Percentiles rank a stretch among this genome's conserved stretches.
phyloP scores from a whole-genome alignment of 2,888 invertebrate species.

The Erebia ligea region DNA sequence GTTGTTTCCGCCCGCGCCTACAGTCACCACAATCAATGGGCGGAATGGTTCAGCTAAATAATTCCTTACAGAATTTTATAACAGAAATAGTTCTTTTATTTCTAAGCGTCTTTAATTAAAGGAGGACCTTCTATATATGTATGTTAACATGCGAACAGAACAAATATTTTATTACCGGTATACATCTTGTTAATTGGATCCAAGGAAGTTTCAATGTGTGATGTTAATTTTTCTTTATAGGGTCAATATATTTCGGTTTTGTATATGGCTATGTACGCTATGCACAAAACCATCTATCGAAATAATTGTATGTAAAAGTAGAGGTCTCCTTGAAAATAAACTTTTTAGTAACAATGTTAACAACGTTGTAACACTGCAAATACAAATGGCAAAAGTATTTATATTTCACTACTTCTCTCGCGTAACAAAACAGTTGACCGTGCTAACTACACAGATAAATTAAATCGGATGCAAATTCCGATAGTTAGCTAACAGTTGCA shows the following conservation, averaged over 20 bases:
- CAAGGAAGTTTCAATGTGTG: no score
- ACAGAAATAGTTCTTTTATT: neutral
- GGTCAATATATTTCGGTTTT: no score
- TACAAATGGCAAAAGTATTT: slow-evolving; percentile 4
- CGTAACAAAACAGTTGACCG: neutral
- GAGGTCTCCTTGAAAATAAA: no score
- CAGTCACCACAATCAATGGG: slow-evolving; percentile 3
- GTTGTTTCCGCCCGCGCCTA: slow-evolving; percentile 32
- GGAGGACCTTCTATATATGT: no score
- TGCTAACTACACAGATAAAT: slow-evolving; percentile 11
- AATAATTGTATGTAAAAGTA: no score
- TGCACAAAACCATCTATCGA: no score
- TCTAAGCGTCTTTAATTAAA: neutral
- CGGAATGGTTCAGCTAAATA: slow-evolving; percentile 8
- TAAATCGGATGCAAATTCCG: slow-evolving; percentile 17
- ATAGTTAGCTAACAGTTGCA: slow-evolving; percentile 21
- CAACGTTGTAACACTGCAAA: neutral
- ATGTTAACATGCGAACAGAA: no score
- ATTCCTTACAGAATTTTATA: neutral
- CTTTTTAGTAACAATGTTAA: neutral
- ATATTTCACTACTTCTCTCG: neutral
- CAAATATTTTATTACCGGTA: no score
- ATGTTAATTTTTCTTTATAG: no score
- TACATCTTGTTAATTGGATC: no score
- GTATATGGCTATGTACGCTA: no score